Evolutionary conservation across 2,888 invertebrate species (phyloP), one percentile per base, ranked within the genome.

Genomic region (Maniola hyperantus): DNA sequence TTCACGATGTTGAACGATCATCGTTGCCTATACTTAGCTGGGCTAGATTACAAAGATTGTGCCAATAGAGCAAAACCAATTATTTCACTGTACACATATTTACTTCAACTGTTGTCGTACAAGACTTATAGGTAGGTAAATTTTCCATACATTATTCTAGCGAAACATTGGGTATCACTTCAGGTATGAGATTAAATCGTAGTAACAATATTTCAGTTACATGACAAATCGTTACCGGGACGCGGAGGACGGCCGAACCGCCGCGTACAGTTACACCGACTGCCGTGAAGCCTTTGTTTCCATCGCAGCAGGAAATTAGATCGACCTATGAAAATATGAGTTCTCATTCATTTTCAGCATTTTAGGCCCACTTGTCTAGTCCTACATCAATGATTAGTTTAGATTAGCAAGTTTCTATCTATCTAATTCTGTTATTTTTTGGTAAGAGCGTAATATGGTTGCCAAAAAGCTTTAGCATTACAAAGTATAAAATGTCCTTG

Each of bases 211-310:
- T 59, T 59, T 44, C 44, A 58, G 48, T 46, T 48, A 59, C 59
- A 20, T 13, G 46, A 59, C 7, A 58, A 44, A 58, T 58, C 26
- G 26, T 44, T 44, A 39, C 42, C 13, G 11, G 39, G 7, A 61
- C 61, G 20, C 34, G n/a, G n/a, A n/a, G n/a, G n/a, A n/a, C n/a
- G n/a, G n/a, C 50, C 61, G 61, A 7, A 1, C 34, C n/a, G 20
- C 13, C 20, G 50, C 61, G 61, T 36, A 20, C 7, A 39, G 39
- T 20, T 18, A 39, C 7, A 51, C 50, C 0, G 20, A 61, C 61
- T 61, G 61, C 61, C 61, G 61, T 34, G 50, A 36, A 61, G 61
- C 61, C 61, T 61, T 61, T 61, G 61, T 36, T 50, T 8, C 36
- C 18, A 11, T n/a, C 50, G 46, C 59, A 15, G 15, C 10, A 18